Conservation (phyloP, 2,797 vertebrate species). For the Chloroceryle inda region DNA sequence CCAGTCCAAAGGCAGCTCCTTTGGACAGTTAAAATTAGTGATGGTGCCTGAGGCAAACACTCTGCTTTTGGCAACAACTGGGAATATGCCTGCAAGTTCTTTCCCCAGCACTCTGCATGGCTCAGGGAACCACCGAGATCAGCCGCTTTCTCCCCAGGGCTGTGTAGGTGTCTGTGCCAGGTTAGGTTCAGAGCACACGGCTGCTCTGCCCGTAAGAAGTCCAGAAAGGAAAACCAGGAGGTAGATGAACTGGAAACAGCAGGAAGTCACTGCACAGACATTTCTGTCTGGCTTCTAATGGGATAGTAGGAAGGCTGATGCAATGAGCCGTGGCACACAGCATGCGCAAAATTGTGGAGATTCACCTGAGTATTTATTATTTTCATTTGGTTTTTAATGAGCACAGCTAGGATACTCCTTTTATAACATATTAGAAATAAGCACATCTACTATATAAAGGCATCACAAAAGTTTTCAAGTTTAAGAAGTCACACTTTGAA, state of each 20-base stretch:
- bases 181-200: background rate
- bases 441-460: background rate
- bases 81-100: background rate
- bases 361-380: background rate
- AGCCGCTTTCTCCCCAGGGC: background rate
- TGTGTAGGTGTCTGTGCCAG: background rate
- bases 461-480: background rate
- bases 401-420: background rate
- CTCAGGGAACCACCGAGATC: background rate
- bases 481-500: background rate
- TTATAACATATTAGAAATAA: background rate
- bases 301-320: background rate
- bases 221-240: background rate
- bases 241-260: fast-evolving
- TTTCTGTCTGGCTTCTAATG: background rate
- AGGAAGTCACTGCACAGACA: background rate
- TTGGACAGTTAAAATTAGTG: background rate
- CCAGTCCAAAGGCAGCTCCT: background rate
- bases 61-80: background rate
- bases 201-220: background rate
- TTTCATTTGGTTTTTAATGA: background rate
- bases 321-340: background rate
- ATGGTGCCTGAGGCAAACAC: background rate
- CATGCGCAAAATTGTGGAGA: background rate
- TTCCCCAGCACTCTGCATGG: background rate